Percentiles rank a stretch among this genome's conserved stretches.
phyloP scores from a whole-genome alignment of 2,113 vertebrate species.

The Channa argus region DNA sequence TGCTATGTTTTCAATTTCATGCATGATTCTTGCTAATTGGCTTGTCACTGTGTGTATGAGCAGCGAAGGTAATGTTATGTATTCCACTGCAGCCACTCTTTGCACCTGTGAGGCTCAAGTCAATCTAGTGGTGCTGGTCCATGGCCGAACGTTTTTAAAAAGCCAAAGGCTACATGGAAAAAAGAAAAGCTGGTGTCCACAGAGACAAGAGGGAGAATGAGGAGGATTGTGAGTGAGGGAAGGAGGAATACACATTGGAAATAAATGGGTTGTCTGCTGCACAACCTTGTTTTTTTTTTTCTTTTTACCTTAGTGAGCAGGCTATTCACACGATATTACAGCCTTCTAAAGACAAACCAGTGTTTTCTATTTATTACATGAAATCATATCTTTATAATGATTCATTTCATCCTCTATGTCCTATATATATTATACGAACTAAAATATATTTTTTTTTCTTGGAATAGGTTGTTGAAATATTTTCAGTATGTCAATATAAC shows the following conservation, averaged over 20 bases:
- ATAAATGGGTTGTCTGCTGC: constrained; percentile 7
- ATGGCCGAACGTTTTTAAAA: constrained; percentile 21
- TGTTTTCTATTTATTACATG: too few species aligned
- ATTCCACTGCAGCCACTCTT: constrained; percentile 16
- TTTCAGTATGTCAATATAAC: too few species aligned
- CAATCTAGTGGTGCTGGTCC: constrained; percentile 30
- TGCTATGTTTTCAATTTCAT: constrained; percentile 56
- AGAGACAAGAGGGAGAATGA: constrained; percentile 22
- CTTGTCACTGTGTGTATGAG: constrained; percentile 5
- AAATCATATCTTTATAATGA: too few species aligned
- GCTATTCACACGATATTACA: too few species aligned
- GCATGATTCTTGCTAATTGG: constrained; percentile 47
- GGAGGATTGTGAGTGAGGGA: constrained; percentile 16
- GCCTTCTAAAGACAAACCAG: too few species aligned
- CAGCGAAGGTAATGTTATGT: neutral
- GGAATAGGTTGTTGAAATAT: too few species aligned
- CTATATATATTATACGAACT: too few species aligned
- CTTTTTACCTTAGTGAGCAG: too few species aligned
- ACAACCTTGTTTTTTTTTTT: neutral
- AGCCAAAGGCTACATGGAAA: constrained; percentile 9
- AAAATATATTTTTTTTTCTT: too few species aligned
- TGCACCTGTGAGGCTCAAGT: constrained; percentile 36
- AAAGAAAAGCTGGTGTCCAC: constrained; percentile 17
- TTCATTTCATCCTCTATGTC: too few species aligned
- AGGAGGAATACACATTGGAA: constrained; percentile 13